These are phyloP conservation scores for Allobates femoralis DNA, from an alignment of 2,797 vertebrate species.

Conservation along the genomic window DNA sequence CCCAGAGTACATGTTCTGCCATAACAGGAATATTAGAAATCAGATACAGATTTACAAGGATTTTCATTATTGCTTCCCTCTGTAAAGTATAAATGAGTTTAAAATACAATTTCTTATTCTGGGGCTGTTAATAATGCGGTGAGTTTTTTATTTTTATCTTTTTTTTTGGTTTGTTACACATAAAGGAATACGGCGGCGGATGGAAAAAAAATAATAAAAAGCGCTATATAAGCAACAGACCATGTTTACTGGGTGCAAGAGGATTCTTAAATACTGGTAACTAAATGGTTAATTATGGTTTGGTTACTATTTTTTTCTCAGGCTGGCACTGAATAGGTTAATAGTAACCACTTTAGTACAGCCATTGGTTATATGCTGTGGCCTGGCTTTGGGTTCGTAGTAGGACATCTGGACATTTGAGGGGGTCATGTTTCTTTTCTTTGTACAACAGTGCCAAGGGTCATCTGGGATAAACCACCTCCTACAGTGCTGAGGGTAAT, in stretches of 20 bases:
- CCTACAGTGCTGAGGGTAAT: too few relatives aligned
- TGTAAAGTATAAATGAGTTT: slow-evolving; percentile 63
- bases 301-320: not conserved
- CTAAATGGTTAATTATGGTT: not conserved
- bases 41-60: slow-evolving; percentile 64
- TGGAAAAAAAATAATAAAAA: not conserved
- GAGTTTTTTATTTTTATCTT: slow-evolving; percentile 10
- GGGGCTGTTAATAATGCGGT: slow-evolving; percentile 36
- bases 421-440: not conserved
- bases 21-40: slow-evolving; percentile 61
- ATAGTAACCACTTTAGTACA: not conserved
- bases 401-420: not conserved
- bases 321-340: not conserved
- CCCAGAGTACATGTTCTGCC: slow-evolving; percentile 58
- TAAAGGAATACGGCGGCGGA: not conserved
- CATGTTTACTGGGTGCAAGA: not conserved
- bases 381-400: not conserved
- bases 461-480: too few relatives aligned
- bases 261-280: not conserved
- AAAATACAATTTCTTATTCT: slow-evolving; percentile 53
- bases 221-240: not conserved
- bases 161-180: not conserved
- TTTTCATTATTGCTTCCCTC: slow-evolving; percentile 66
- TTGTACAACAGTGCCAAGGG: too few relatives aligned
- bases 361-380: not conserved